Evolutionary conservation across 2,888 invertebrate species (phyloP).

Genomic region (Acrobasis repandana): DNA sequence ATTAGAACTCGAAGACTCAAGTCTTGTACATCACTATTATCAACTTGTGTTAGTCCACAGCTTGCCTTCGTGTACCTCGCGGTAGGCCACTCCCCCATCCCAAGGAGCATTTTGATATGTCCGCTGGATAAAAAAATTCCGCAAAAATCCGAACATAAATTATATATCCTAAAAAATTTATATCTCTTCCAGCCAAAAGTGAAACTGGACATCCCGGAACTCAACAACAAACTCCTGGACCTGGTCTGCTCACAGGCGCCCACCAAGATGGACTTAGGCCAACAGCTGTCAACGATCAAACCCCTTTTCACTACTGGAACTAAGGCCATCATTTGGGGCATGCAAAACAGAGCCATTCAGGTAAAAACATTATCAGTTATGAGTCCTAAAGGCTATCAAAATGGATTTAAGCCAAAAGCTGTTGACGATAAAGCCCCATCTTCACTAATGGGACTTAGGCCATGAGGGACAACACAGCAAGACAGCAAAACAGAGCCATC

Average conservation of each 20-base stretch:
- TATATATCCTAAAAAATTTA: too few relatives aligned
- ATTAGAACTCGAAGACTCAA: too few relatives aligned
- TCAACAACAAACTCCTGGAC: constrained; percentile 59
- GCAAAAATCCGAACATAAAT: too few relatives aligned
- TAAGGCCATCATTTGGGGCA: constrained; percentile 98
- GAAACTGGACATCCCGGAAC: constrained; percentile 60
- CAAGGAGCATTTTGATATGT: constrained; percentile 84
- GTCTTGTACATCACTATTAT: too few relatives aligned
- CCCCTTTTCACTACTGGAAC: constrained; percentile 92
- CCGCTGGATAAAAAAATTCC: too few relatives aligned
- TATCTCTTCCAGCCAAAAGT: constrained; percentile 53
- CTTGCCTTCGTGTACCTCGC: constrained; percentile 97
- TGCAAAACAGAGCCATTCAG: constrained; percentile 93
- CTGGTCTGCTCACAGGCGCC: constrained; percentile 71
- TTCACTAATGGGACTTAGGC: constrained; percentile 94
- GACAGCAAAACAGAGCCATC: constrained; percentile 96
- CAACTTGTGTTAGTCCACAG: too few relatives aligned
- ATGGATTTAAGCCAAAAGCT: constrained; percentile 57
- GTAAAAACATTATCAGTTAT: too few relatives aligned
- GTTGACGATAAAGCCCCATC: constrained; percentile 77
- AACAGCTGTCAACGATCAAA: constrained; percentile 48
- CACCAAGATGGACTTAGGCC: constrained; percentile 60
- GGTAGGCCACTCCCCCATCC: constrained; percentile 93
- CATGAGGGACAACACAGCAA: constrained; percentile 99
- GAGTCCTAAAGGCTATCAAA: constrained; percentile 43